Evolutionary conservation across 64 coral and sea anemone genomes (phyloP), one percentile per base, ranked within the genome.

Genomic region (Pocillopora verrucosa): DNA sequence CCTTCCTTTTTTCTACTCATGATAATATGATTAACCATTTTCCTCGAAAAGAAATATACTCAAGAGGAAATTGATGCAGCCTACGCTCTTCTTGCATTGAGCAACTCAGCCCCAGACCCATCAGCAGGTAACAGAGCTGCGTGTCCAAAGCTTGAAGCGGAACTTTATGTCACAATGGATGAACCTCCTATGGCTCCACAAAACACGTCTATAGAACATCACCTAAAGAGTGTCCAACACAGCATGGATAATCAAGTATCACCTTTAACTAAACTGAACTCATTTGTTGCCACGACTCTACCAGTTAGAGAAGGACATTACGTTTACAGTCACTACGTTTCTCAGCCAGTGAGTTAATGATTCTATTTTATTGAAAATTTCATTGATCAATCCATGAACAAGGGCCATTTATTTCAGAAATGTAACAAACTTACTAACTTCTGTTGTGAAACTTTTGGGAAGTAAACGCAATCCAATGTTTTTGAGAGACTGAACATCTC

Each of bases 61-160:
- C 19, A 63, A 84, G 80, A 84, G 11, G 80, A 84, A 70, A 84
- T 84, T 37, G 80, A 84, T 20, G 80, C 80, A 11, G 80, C 80
- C 22, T 69, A 84, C 41, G 80, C 62, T 7, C 80, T 84, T 68
- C 80, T 84, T 22, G 80, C 80, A 11, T 36, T 84, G 25, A 84
- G 62, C 16, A 84, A 69, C 19, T 84, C 80, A 84, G 62, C 63
- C 16, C 63, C 34, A 68, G 36, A 10, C 36, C 10, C 80, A 15
- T 19, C 62, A 11, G 17, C 35, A 65, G 61, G 34, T 65, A 20
- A 70, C 36, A 67, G 9, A 36, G 19, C 80, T 16, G 36, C 51
- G 16, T 19, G 20, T 68, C 5, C 13, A n/a, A 19, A 83, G 80
- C 62, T 63, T 83, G 80, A 17, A 10, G 14, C 16, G 16, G 3